Evolutionary conservation across 2,113 vertebrate species (phyloP).

Genomic region (Tonatia bakeri): DNA sequence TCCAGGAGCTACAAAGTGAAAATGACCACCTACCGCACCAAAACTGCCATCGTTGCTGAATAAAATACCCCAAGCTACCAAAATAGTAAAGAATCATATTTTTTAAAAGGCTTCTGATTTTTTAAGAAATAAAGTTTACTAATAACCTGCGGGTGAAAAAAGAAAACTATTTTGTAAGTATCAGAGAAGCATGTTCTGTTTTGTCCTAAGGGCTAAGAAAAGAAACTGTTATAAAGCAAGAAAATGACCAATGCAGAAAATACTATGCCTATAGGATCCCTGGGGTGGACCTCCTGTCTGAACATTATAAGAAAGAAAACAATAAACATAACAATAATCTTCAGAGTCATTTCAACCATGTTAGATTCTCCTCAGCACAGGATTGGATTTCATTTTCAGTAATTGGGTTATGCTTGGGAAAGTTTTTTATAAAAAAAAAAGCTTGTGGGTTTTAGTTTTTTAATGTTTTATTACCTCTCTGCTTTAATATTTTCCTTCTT

Average conservation of each 20-base stretch:
- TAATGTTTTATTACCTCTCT: neutral
- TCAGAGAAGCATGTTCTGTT: conserved; percentile 39
- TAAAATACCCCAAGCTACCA: neutral
- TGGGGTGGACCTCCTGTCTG: neutral
- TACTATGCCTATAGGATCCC: neutral
- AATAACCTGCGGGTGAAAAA: neutral
- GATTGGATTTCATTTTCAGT: conserved; percentile 23
- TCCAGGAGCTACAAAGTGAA: neutral
- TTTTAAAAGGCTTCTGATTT: neutral
- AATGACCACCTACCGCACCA: neutral
- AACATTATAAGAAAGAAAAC: conserved; percentile 29
- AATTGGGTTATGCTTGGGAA: conserved; percentile 23
- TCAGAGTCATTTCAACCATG: neutral
- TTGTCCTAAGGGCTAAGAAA: conserved; percentile 44
- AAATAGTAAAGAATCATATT: neutral
- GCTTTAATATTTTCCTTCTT: neutral
- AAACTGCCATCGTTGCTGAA: neutral
- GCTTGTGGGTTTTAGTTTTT: neutral
- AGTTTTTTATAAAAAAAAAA: neutral
- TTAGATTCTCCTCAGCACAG: neutral
- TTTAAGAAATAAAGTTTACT: conserved; percentile 28
- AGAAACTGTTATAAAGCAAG: conserved; percentile 49
- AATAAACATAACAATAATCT: neutral
- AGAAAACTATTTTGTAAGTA: conserved; percentile 49
- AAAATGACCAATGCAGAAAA: conserved; percentile 46